These are phyloP conservation scores for Lepilemur ruficaudatus DNA, from an alignment of 2,797 vertebrate genomes.

Conservation along the genomic window DNA sequence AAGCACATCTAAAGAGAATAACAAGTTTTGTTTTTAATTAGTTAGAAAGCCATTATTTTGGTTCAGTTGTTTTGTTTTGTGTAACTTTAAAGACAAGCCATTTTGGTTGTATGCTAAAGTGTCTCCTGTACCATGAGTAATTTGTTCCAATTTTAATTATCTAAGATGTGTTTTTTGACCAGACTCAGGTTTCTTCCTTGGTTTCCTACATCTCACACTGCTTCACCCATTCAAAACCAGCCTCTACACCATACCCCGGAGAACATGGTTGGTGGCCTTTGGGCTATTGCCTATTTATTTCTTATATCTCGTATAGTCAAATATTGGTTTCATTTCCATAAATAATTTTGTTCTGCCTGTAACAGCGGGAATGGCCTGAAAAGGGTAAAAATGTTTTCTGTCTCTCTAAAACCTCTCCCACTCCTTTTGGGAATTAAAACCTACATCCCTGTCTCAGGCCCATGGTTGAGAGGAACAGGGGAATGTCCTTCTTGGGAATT, in stretches of 20 bases:
- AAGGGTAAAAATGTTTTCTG: too few relatives aligned
- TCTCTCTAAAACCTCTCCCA: too few relatives aligned
- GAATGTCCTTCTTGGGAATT: too few relatives aligned
- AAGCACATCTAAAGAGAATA: conserved; percentile 51
- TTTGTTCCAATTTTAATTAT: neutral
- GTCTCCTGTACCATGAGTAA: neutral
- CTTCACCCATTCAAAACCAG: neutral
- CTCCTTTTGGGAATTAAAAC: too few relatives aligned
- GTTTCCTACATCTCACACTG: neutral
- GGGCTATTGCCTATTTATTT: neutral
- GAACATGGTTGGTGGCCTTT: neutral
- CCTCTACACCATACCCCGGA: rapidly evolving
- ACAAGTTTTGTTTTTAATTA: conserved; percentile 67
- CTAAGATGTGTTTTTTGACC: neutral
- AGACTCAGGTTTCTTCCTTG: neutral
- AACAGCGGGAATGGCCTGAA: too few relatives aligned
- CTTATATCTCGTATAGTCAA: neutral
- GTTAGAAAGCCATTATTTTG: conserved; percentile 63
- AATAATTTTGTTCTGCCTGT: neutral
- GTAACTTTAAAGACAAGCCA: conserved; percentile 39
- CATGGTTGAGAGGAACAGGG: too few relatives aligned
- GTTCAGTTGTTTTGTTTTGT: conserved; percentile 57
- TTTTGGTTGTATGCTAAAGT: neutral
- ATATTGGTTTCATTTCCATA: neutral
- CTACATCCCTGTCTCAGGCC: too few relatives aligned